phyloP scores from a whole-genome alignment of 2,113 vertebrate species.

The Eubucco bourcierii region DNA sequence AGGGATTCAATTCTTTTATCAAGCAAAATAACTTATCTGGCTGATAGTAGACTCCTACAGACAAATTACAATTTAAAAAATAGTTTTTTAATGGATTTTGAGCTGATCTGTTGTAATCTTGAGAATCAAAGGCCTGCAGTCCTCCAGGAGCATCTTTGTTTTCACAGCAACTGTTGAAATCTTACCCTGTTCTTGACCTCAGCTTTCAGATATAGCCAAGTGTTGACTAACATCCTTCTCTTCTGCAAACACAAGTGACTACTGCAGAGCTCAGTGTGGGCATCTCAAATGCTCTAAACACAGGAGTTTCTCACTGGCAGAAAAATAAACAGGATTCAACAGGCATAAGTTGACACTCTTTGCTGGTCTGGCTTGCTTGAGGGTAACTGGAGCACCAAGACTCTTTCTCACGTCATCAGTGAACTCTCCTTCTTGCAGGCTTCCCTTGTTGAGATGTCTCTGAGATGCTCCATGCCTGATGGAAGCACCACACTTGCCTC shows the following conservation, averaged over 20 bases:
- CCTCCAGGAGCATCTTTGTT: too few relatives aligned
- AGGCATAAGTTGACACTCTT: not conserved
- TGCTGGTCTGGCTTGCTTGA: not conserved
- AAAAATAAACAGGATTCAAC: not conserved
- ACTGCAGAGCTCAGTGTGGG: not conserved
- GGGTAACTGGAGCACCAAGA: not conserved
- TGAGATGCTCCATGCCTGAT: accelerated
- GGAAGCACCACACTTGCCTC: not conserved
- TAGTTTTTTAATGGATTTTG: not conserved
- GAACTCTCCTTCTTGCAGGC: not conserved
- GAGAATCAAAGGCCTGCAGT: too few relatives aligned
- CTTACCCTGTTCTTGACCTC: not conserved
- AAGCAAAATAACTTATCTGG: not conserved
- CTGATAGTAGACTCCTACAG: not conserved
- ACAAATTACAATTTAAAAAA: not conserved
- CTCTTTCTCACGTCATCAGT: not conserved
- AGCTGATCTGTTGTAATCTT: not conserved
- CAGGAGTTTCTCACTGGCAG: not conserved
- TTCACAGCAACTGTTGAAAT: not conserved
- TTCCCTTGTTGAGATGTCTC: not conserved
- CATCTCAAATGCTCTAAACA: not conserved
- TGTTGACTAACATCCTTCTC: not conserved
- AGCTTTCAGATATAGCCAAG: not conserved
- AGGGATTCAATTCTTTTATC: not conserved
- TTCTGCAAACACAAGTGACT: not conserved